Percentiles rank a stretch among this genome's conserved stretches.
Conservation (phyloP, 2,113 vertebrate species). For the Pelobates fuscus region DNA sequence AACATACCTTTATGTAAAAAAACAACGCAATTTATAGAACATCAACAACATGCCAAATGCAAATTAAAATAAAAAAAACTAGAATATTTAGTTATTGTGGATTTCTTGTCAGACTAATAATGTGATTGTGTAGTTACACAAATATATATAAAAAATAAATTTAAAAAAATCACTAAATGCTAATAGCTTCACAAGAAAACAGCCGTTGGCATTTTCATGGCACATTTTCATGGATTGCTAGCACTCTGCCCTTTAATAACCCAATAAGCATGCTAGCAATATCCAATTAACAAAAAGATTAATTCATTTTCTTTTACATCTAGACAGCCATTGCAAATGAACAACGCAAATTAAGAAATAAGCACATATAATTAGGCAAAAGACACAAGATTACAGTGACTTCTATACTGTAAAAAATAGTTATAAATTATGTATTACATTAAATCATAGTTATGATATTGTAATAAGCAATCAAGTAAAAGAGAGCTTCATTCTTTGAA, state of each 20-base stretch:
- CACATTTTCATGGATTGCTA: conserved; percentile 20
- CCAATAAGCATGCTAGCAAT: conserved; percentile 14
- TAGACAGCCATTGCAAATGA: conserved; percentile 26
- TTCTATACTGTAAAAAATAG: conserved; percentile 5
- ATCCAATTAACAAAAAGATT: conserved; percentile 42
- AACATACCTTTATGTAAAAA: no score
- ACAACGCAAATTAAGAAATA: conserved; percentile 25
- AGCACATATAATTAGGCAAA: conserved; percentile 27
- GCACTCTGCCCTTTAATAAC: conserved; percentile 23
- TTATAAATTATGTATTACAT: conserved; percentile 12
- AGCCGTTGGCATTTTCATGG: conserved; percentile 15
- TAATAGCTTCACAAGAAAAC: conserved; percentile 23
- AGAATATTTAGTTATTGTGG: background rate
- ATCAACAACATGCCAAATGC: no score
- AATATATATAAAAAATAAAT: conserved; percentile 5
- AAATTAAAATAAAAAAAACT: no score
- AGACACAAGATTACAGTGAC: background rate
- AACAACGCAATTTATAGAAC: no score
- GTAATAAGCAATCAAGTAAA: no score
- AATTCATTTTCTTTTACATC: conserved; percentile 29
- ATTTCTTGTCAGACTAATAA: background rate
- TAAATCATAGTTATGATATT: no score
- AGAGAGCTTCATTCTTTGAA: no score
- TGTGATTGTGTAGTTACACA: conserved; percentile 4
- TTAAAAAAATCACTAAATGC: conserved; percentile 19